Evolutionary conservation across 92 coral and sea anemone genomes (phyloP).

Genomic region (Siderastrea siderea): DNA sequence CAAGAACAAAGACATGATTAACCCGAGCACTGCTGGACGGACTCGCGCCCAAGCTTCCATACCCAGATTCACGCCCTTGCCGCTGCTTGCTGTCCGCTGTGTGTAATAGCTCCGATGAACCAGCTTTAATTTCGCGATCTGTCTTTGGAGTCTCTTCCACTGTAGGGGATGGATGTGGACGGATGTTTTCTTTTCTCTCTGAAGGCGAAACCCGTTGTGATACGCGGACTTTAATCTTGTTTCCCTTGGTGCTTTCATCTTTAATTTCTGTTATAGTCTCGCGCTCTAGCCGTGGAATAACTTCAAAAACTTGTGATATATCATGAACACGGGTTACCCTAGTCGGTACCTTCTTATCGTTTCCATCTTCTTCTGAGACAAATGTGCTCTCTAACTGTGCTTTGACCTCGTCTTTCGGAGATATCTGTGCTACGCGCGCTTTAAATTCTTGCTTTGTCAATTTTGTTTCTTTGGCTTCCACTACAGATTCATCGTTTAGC

Average conservation of each 20-base stretch:
- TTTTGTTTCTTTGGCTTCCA: neutral
- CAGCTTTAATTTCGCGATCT: neutral
- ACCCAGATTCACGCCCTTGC: constrained; percentile 33
- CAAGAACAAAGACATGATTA: neutral
- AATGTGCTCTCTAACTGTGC: neutral
- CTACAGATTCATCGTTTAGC: neutral
- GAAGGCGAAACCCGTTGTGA: constrained; percentile 1
- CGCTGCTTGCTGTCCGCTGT: neutral
- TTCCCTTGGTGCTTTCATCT: constrained; percentile 8
- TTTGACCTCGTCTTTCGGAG: neutral
- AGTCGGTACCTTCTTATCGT: neutral
- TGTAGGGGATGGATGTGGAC: neutral
- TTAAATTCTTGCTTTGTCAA: neutral
- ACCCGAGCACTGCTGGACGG: neutral
- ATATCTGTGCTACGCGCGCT: constrained; percentile 11
- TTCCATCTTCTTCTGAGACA: neutral
- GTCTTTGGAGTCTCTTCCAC: neutral
- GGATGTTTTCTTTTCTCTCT: neutral
- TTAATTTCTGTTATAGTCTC: constrained; percentile 23
- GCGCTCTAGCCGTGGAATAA: constrained; percentile 19
- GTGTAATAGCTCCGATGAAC: neutral
- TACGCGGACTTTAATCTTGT: constrained; percentile 28
- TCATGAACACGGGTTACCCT: neutral
- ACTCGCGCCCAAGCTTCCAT: constrained; percentile 11
- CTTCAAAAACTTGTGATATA: constrained; percentile 16